Conservation (phyloP, 2,888 invertebrate genomes). For the Platerodrilus igneus region DNA sequence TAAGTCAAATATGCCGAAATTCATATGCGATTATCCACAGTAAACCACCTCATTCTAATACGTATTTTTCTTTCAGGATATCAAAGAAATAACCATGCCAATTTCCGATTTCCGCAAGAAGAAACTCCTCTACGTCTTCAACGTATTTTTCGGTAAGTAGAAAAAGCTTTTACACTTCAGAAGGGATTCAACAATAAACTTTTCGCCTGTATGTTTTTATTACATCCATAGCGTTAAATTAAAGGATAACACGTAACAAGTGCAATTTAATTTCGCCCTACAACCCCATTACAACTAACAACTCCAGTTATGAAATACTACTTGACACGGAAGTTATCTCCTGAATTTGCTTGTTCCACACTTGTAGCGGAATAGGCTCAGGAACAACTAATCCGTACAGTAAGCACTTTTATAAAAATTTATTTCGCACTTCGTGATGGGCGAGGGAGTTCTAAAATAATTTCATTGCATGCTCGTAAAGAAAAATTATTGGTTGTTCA, state of each 20-base stretch:
- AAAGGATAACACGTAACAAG: neutral
- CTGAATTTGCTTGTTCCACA: constrained; percentile 14
- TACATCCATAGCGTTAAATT: no score
- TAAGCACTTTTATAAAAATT: constrained; percentile 5
- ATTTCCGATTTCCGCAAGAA: constrained; percentile 86
- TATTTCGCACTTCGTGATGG: no score
- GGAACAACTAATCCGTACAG: constrained; percentile 9
- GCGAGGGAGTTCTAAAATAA: neutral
- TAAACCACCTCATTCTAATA: no score
- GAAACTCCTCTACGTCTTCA: constrained; percentile 86
- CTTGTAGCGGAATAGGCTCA: constrained; percentile 13
- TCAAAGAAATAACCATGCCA: constrained; percentile 56
- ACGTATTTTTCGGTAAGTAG: constrained; percentile 84
- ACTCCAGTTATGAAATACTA: constrained; percentile 17
- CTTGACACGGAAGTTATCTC: constrained; percentile 19
- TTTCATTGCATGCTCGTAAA: neutral
- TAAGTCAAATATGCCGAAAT: no score
- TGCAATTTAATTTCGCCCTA: neutral
- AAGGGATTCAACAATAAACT: no score
- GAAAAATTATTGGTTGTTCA: no score
- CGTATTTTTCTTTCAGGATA: constrained; percentile 16
- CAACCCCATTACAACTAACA: constrained; percentile 4
- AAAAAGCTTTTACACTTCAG: no score
- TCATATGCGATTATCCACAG: no score
- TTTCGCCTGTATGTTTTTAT: no score